Base-by-base conservation (phyloP, 1,140 invertebrate genomes). In the Phymorhynchus buccinoides region DNA sequence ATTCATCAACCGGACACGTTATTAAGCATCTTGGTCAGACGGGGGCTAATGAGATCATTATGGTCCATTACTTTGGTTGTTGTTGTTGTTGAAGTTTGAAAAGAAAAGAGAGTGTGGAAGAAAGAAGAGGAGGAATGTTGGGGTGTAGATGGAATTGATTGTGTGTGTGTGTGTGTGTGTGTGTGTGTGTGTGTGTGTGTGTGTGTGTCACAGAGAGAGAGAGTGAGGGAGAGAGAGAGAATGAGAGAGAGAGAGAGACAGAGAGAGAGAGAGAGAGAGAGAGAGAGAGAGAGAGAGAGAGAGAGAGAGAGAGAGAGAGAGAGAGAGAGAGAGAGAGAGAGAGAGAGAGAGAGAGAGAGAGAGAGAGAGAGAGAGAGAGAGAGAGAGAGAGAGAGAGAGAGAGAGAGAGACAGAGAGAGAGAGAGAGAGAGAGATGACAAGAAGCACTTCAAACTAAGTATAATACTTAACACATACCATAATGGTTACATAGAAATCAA, bases 141-240 rank as follows among this genome's bases (percentile, higher is more conserved):
- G 73, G 73, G 30, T 4, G 12, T 18, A 3, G 22, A 1, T 1
- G 32, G 30, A 7, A n/a, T n/a, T n/a, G n/a, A n/a, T n/a, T 44
- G 41, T 44, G 41, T 39, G 39, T 41, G 73, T 30, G n/a, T 77
- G 73, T 77, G 41, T 77, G 73, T 77, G 41, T 39, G 41, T 37
- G 73, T 39, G 41, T 39, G 35, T 37, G 41, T 39, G 73, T 77
- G 41, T 39, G 73, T 3, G 35, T 7, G 35, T 37, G 73, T 39
- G 73, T 42, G 41, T 0, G 32, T 77, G 73, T 35, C 37, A 3
- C 6, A 35, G 14, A 37, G 18, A 18, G 41, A 42, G 41, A 42
- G 18, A 42, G 18, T 12, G 41, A 35, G 73, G 7, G 41, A 18
- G 35, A 18, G 73, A 35, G 35, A 22, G 73, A 35, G 35, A n/a